Evolutionary conservation across 2,888 invertebrate genomes (phyloP).

Genomic region (Lithophane semibrunnea): DNA sequence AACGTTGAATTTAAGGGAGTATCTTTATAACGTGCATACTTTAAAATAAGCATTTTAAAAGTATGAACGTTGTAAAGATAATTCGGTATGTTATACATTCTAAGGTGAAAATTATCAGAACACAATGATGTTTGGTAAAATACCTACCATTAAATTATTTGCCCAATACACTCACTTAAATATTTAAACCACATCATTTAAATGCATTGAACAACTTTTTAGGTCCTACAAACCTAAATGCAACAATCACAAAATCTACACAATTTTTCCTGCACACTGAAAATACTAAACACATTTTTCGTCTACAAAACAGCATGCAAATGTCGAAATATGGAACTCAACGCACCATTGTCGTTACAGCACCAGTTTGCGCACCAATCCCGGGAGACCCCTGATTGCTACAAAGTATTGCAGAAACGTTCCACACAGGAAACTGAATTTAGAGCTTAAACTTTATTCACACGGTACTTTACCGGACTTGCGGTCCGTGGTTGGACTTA

Average conservation of each 20-base stretch:
- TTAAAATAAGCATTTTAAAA: no score
- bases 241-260: background rate
- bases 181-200: background rate
- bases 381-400: constrained; percentile 69
- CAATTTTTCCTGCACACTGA: background rate
- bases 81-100: no score
- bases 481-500: constrained; percentile 76
- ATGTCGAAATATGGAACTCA: constrained; percentile 59
- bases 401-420: constrained; percentile 73
- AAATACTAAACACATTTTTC: constrained; percentile 26
- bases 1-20: background rate
- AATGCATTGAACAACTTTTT: background rate
- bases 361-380: constrained; percentile 58
- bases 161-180: background rate
- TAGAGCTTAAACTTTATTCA: constrained; percentile 82
- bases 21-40: background rate
- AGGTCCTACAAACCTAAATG: background rate
- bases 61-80: no score
- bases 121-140: background rate
- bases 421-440: constrained; percentile 77
- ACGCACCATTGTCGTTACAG: constrained; percentile 58
- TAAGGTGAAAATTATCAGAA: no score
- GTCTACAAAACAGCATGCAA: constrained; percentile 44
- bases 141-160: background rate
- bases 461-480: constrained; percentile 78